Percentiles rank a stretch among this genome's conserved stretches.
These are phyloP conservation scores for Philopedon plagiatum DNA, from an alignment of 2,888 invertebrate genomes.

Conservation along the genomic window DNA sequence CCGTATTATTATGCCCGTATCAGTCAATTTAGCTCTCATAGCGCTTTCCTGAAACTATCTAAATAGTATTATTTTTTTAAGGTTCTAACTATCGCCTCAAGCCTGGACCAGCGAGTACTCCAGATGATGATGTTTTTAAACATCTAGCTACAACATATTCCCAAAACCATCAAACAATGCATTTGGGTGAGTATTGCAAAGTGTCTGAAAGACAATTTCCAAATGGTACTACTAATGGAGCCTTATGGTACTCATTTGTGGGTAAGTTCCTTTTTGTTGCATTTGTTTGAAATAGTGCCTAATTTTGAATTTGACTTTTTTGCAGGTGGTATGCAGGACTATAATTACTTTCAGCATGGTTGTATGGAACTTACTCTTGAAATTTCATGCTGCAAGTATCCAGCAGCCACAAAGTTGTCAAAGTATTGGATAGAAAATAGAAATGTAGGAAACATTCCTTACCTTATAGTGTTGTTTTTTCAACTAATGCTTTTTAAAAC, in stretches of 20 bases:
- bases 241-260: slow-evolving; percentile 74
- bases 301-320: too few relatives aligned
- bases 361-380: slow-evolving; percentile 79
- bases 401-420: slow-evolving; percentile 69
- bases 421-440: slow-evolving; percentile 75
- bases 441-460: slow-evolving; percentile 64
- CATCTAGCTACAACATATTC: slow-evolving; percentile 71
- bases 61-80: too few relatives aligned
- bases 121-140: slow-evolving; percentile 77
- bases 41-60: too few relatives aligned
- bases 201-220: slow-evolving; percentile 64
- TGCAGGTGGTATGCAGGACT: slow-evolving; percentile 77
- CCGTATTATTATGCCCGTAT: too few relatives aligned
- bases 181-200: slow-evolving; percentile 69
- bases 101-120: slow-evolving; percentile 67
- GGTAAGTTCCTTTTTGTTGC: slow-evolving; percentile 65
- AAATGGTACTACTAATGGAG: slow-evolving; percentile 79
- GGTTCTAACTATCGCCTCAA: slow-evolving; percentile 25
- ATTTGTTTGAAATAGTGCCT: not conserved
- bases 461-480: too few relatives aligned
- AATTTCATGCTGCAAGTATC: slow-evolving; percentile 79
- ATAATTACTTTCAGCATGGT: slow-evolving; percentile 76
- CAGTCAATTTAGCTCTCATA: too few relatives aligned
- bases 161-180: slow-evolving; percentile 73
- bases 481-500: too few relatives aligned